These are phyloP conservation scores for Zootermopsis nevadensis DNA, from an alignment of 2,888 invertebrate species.

Conservation along the genomic window DNA sequence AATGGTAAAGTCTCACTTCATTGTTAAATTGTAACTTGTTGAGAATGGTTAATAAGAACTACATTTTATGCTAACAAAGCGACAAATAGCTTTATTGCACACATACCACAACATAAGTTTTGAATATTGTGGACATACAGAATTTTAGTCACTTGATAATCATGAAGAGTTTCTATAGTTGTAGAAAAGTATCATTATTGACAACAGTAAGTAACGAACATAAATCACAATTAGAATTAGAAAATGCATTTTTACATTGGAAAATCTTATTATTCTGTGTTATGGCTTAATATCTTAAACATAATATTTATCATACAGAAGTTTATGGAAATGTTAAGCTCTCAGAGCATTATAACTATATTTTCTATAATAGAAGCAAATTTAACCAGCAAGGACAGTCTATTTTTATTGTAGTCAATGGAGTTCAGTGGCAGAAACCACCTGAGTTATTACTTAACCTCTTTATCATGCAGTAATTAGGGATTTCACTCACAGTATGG, in stretches of 20 bases:
- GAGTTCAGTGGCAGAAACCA: too few species aligned
- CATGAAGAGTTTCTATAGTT: neutral
- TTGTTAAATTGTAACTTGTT: neutral
- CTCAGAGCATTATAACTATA: neutral
- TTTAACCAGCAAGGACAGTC: neutral
- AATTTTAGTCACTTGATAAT: neutral
- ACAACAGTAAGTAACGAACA: constrained; percentile 15
- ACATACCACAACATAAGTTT: neutral
- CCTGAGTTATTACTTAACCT: too few species aligned
- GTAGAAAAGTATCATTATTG: neutral
- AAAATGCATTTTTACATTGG: neutral
- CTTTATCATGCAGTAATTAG: too few species aligned
- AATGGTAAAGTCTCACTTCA: too few species aligned
- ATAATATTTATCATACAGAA: constrained; percentile 2
- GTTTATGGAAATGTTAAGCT: neutral
- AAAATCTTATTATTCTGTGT: constrained; percentile 1
- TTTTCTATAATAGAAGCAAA: neutral
- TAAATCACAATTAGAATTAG: constrained; percentile 2
- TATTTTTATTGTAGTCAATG: too few species aligned
- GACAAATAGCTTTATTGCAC: constrained; percentile 6
- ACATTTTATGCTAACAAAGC: constrained; percentile 6
- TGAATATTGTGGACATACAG: neutral
- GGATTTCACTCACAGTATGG: too few species aligned
- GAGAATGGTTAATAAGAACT: neutral
- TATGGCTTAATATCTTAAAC: neutral